Evolutionary conservation across 2,888 invertebrate genomes (phyloP), one percentile per base, ranked within the genome.

Genomic region (Meliscaeva auricollis): DNA sequence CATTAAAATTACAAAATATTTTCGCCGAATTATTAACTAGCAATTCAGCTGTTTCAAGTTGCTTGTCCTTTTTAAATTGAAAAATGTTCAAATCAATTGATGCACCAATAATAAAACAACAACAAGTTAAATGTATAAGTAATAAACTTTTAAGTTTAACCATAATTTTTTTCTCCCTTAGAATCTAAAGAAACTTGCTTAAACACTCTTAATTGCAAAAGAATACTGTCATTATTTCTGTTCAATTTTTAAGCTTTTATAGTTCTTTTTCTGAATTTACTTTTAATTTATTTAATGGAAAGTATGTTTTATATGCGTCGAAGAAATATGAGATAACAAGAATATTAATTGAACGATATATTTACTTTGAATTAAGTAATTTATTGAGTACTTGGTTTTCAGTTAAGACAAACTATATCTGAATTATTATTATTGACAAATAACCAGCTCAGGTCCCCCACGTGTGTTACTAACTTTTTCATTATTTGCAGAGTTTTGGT

Each of bases 1-100:
- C 88, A 2, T 87, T 88, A 4, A 90, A 90, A 46, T 84, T 85
- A 74, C 91, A 92, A 13, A 92, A 60, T 13, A 92, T 89, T 11
- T 88, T 82, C 35, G 89, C 87, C 2, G 89, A 88, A 35, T 88
- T 81, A 3, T 88, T 74, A 50, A 90, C 88, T 0, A 91, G 30
- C 2, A 54, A 38, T 17, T 13, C 9, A 3, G 20, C 30, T 7
- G 32, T 32, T 1, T 48, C 38, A 8, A 32, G 15, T 1, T 17
- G 8, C 0, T 9, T 1, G 58, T n/a, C 1, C 9, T 4, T 11
- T 41, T 1, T 2, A 68, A 1, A 0, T 72, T 46, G 7, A 11
- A 84, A 84, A n/a, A 44, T 17, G 0, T 50, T 15, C 0, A 69
- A 46, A 5, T 80, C 35, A 46, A 79, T 17, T 9, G 76, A 26